Evolutionary conservation across 1,140 invertebrate genomes (phyloP), one percentile per base, ranked within the genome.

Genomic region (Adelges cooleyi): DNA sequence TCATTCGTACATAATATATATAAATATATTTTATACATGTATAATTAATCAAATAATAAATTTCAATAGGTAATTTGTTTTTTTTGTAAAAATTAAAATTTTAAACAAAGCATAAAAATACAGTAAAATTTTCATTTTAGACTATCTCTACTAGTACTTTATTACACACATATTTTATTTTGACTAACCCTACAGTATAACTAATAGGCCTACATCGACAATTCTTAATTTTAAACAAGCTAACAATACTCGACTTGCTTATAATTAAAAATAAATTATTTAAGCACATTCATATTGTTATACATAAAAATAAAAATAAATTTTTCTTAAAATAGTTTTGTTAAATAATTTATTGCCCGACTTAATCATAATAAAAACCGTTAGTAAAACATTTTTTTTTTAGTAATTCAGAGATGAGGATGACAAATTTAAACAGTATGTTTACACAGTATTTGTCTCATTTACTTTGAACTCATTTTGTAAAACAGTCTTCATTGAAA

Each of bases 241-340:
- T 18, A 27, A 44, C n/a, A 46, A 44, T 44, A 15, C 29, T 48
- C 33, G 33, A 62, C 42, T 62, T 48, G 44, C 56, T 46, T 20
- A 48, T 6, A 62, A 62, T 62, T 42, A 62, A 62, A 62, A 62
- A 62, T 62, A 62, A 62, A 62, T 62, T 29, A 62, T 62, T 62
- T 62, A 27, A 48, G 23, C n/a, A 11, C 20, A 48, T 62, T 62
- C 27, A 46, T 62, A 29, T 46, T 62, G 25, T 48, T 62, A 46
- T 48, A 62, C 18, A 62, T 20, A 46, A 15, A 62, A 48, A 46
- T 62, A 62, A 17, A 59, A 29, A 44, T 44, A n/a, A n/a, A n/a
- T 18, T 46, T 46, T 29, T 27, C 54, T 59, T 44, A 27, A 59
- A 59, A 59, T 25, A 48, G 44, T 42, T 56, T 46, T 62, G 23